Evolutionary conservation across 2,113 vertebrate genomes (phyloP).

Genomic region (Amblyopsis rosae): DNA sequence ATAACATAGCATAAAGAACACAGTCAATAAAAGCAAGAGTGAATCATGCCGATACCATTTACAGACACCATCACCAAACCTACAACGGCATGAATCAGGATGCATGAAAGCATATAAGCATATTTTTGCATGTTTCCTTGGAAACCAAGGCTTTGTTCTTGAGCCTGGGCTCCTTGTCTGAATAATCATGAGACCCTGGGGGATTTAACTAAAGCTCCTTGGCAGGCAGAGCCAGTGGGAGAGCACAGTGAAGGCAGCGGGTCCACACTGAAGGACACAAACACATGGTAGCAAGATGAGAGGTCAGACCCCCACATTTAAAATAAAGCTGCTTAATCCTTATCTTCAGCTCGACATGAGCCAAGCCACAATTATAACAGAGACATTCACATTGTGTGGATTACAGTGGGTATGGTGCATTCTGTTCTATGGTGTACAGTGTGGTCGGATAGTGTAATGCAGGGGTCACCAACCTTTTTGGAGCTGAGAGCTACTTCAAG

Average conservation of each 20-base stretch:
- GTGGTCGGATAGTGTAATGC: too few species aligned
- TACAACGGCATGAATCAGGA: neutral
- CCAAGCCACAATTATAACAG: too few species aligned
- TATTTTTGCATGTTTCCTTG: slow-evolving; percentile 30
- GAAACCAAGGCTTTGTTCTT: slow-evolving; percentile 21
- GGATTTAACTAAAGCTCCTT: slow-evolving; percentile 4
- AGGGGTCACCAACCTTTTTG: too few species aligned
- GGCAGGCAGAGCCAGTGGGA: neutral
- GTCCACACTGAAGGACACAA: too few species aligned
- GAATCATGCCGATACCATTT: neutral
- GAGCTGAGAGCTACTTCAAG: too few species aligned
- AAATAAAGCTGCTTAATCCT: neutral
- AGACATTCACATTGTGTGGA: neutral
- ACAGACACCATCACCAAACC: neutral
- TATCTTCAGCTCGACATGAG: neutral
- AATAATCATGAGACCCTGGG: slow-evolving; percentile 19
- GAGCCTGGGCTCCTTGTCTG: slow-evolving; percentile 13
- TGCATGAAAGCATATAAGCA: neutral
- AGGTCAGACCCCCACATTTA: neutral
- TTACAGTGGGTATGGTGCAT: neutral
- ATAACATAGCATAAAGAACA: neutral
- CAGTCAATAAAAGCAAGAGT: neutral
- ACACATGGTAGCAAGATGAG: neutral
- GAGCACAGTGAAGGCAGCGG: neutral
- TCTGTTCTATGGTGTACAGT: neutral